Evolutionary conservation across 1,140 invertebrate genomes (phyloP), one percentile per base, ranked within the genome.

Genomic region (Papilio aristodemus): DNA sequence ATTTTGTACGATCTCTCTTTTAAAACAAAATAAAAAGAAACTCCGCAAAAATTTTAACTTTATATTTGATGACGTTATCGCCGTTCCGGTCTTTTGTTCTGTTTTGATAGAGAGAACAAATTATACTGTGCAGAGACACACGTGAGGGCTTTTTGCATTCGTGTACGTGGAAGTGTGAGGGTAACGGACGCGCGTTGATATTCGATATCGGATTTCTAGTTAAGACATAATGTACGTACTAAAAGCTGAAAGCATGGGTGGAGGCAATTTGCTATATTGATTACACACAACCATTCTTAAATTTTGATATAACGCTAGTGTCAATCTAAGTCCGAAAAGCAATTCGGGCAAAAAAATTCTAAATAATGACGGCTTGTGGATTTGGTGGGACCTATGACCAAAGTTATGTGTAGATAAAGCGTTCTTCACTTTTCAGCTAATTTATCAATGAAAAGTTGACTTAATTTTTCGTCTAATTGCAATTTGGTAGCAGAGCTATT

Each of bases 91-190:
- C 2, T 64, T 64, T 64, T 64, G 25, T 64, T 64, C 3, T 41
- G 39, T 43, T 41, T 64, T 64, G 22, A 43, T 11, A 66, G 27
- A 66, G 63, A 66, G 4, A 11, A 17, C n/a, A 25, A 57, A 14
- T 37, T 36, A 19, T 66, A 43, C 63, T 54, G 19, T 25, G 46
- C 46, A 54, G 19, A 66, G 13, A 50, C 63, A 50, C 63, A 54
- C 25, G 17, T 22, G 13, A 50, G 14, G 68, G 60, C 60, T 70
- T 64, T 57, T 59, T 46, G 19, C 70, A 66, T 62, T 60, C 50
- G 74, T 73, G 46, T 70, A 62, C 69, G 71, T 72, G 60, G 63
- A 67, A 70, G 60, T 69, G 69, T 67, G 63, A 67, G 67, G 69
- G 39, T 66, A 66, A 66, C 63, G 63, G 41, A 66, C 41, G 63